Evolutionary conservation across 1,140 invertebrate species (phyloP).

Genomic region (Schmidtea mediterranea): DNA sequence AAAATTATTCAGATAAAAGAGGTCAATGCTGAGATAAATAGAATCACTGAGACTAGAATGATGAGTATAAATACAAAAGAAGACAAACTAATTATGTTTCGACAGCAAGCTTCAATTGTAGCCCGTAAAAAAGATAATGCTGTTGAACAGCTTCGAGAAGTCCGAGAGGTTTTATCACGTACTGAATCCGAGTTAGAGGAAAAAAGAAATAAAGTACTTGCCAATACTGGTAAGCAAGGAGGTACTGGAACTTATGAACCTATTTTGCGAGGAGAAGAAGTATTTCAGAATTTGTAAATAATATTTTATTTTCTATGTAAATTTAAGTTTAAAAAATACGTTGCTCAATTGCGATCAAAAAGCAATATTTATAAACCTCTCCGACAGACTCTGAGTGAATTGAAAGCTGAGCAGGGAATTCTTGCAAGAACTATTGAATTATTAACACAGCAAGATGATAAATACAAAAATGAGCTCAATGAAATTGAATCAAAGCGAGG

Average conservation of each 20-base stretch:
- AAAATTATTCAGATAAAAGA: constrained; percentile 34
- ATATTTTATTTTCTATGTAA: constrained; percentile 10
- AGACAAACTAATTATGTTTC: constrained; percentile 49
- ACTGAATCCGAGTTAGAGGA: constrained; percentile 33
- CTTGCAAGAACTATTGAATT: constrained; percentile 37
- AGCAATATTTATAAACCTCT: constrained; percentile 50
- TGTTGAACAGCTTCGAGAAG: constrained; percentile 39
- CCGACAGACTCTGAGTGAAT: constrained; percentile 39
- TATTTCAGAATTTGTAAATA: constrained; percentile 45
- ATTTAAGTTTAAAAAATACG: constrained; percentile 42
- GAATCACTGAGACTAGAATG: constrained; percentile 30
- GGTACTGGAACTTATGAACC: no score
- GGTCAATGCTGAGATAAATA: constrained; percentile 36
- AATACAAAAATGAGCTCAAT: constrained; percentile 25
- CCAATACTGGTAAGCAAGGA: constrained; percentile 14
- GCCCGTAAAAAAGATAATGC: constrained; percentile 44
- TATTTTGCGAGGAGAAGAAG: constrained; percentile 35
- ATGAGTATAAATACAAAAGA: constrained; percentile 29
- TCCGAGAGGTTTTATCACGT: constrained; percentile 34
- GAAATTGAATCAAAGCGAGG: constrained; percentile 26
- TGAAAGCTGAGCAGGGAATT: constrained; percentile 41
- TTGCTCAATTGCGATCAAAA: constrained; percentile 44
- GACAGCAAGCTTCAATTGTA: constrained; percentile 52
- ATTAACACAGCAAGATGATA: constrained; percentile 28
- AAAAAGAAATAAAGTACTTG: constrained; percentile 28